These are phyloP conservation scores for Xenops minutus DNA, from an alignment of 2,797 vertebrate species.

Conservation along the genomic window DNA sequence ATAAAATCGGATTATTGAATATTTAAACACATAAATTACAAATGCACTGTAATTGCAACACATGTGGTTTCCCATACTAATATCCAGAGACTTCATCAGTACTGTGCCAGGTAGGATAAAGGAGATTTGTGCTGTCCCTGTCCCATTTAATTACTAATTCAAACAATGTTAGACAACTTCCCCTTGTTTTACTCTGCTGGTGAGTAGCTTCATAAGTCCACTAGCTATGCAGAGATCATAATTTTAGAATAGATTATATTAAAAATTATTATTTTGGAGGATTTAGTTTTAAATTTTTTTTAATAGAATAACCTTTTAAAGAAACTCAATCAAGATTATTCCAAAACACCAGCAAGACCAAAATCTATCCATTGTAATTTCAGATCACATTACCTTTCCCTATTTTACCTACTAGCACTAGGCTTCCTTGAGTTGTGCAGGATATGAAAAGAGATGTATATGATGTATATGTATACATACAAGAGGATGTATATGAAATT, in stretches of 20 bases:
- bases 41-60: neutral
- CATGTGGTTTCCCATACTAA: neutral
- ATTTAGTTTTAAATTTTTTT: neutral
- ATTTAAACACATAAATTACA: conserved; percentile 3
- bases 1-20: neutral
- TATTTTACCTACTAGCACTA: neutral
- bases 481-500: neutral
- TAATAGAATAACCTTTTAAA: neutral
- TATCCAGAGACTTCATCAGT: neutral
- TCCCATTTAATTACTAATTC: neutral
- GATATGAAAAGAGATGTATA: neutral
- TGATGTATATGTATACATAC: too few relatives aligned
- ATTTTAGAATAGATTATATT: neutral
- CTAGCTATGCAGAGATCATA: neutral
- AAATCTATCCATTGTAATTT: neutral
- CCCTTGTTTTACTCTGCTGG: neutral
- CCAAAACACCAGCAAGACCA: neutral
- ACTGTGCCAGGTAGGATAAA: neutral
- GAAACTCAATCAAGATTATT: neutral
- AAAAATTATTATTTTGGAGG: neutral
- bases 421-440: neutral
- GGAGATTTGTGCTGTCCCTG: neutral
- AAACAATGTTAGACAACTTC: neutral
- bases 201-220: neutral
- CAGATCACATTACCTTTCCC: neutral